Evolutionary conservation across 2,113 vertebrate species (phyloP).

Genomic region (Lepisosteus osseus): DNA sequence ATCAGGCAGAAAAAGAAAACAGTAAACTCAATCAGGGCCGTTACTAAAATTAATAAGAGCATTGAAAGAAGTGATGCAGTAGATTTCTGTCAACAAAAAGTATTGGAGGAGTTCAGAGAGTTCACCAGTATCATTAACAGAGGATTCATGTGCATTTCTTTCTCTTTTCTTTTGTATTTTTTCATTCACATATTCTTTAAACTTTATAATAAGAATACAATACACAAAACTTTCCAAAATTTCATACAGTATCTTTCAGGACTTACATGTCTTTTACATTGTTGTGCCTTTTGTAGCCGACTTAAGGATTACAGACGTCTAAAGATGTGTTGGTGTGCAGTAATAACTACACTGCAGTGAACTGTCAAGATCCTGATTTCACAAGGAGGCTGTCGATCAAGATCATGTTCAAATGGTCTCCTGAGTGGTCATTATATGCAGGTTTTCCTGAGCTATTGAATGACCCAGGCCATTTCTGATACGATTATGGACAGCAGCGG

Average conservation of each 20-base stretch:
- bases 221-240: background rate
- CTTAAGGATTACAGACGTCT: slow-evolving; percentile 24
- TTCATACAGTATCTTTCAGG: background rate
- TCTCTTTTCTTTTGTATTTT: too few relatives aligned
- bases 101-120: too few relatives aligned
- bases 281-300: slow-evolving; percentile 5
- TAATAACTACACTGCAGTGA: slow-evolving; percentile 19
- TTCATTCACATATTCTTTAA: too few relatives aligned
- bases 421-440: slow-evolving; percentile 29
- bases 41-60: too few relatives aligned
- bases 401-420: slow-evolving; percentile 11
- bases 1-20: too few relatives aligned
- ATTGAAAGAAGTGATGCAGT: too few relatives aligned
- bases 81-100: too few relatives aligned
- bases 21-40: too few relatives aligned
- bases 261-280: slow-evolving; percentile 4
- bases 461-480: slow-evolving; percentile 8
- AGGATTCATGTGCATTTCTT: too few relatives aligned
- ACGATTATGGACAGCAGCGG: slow-evolving; percentile 6
- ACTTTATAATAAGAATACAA: too few relatives aligned
- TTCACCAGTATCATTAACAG: too few relatives aligned
- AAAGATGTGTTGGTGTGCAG: slow-evolving; percentile 11
- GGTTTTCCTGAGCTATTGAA: slow-evolving; percentile 24
- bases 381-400: slow-evolving; percentile 23
- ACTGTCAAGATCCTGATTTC: slow-evolving; percentile 25